These are phyloP conservation scores for Cisticola juncidis DNA, from an alignment of 2,113 vertebrate genomes.

Conservation along the genomic window DNA sequence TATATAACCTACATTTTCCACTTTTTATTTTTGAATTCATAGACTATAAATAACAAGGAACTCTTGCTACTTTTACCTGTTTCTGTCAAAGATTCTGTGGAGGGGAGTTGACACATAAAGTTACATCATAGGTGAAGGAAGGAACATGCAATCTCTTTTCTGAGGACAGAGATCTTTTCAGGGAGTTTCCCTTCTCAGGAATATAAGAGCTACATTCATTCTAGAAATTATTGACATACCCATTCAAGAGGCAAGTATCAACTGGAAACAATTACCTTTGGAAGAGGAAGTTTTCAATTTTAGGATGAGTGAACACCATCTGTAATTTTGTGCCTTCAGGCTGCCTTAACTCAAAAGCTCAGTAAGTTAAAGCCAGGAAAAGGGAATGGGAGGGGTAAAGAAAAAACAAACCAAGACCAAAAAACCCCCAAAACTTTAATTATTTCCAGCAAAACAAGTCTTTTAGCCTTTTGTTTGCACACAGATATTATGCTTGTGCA, in stretches of 20 bases:
- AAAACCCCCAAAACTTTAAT: background rate
- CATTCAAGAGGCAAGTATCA: background rate
- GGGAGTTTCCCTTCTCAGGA: background rate
- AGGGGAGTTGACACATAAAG: background rate
- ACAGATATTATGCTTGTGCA: background rate
- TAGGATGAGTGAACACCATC: conserved; percentile 23
- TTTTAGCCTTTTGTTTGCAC: conserved; percentile 7
- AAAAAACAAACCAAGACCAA: background rate
- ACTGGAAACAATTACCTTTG: conserved; percentile 54
- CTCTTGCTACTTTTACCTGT: background rate
- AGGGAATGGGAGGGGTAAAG: rapidly evolving
- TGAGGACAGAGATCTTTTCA: background rate
- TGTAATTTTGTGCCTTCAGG: conserved; percentile 35
- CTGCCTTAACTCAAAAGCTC: conserved; percentile 13
- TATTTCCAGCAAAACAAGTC: background rate
- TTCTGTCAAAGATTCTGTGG: background rate
- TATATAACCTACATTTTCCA: background rate
- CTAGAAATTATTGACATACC: background rate
- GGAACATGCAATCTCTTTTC: background rate
- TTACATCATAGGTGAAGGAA: background rate
- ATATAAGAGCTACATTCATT: background rate
- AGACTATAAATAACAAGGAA: background rate
- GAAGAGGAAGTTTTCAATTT: conserved; percentile 58
- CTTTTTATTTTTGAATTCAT: background rate
- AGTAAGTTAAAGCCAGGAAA: conserved; percentile 35